Evolutionary conservation across 1,140 invertebrate species (phyloP), one percentile per base, ranked within the genome.

Genomic region (Leptinotarsa defecta): DNA sequence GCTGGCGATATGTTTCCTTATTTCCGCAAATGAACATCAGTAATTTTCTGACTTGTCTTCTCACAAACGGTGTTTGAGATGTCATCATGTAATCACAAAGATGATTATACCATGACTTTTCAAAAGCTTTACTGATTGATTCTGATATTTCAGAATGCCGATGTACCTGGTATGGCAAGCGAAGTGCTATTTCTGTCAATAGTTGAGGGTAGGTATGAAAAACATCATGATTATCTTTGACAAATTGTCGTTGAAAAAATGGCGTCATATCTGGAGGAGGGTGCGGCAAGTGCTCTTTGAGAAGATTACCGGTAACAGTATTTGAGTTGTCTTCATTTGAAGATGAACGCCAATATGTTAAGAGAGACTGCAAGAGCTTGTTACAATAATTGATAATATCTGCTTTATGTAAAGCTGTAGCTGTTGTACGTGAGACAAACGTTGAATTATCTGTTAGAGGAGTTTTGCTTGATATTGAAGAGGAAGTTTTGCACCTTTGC

Each of bases 41-140:
- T 3, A 99, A 88, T 87, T 98, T 97, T 11, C 96, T 90, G 1
- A 95, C 93, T 89, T 96, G 94, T 73, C 93, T 86, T 71, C 92
- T 86, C n/a, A 73, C 71, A 24, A 73, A 89, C 6, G 93, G 91
- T 77, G 93, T 94, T 86, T 96, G 91, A 83, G 93, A 91, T 15
- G 94, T 94, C 94, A 98, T 97, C 94, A 98, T 97, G 83, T 98
- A 99, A 84, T 99, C 97, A 85, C 97, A 98, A 1, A 99, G 89
- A 78, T 91, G 90, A 64, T 74, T 79, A 77, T 92, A 92, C 95
- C 95, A 96, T 0, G 88, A 87, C 88, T 86, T 81, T 73, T 90
- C 89, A 75, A 89, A 92, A 49, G 84, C 88, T 79, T 73, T 86
- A 84, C 63, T 89, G 85, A 86, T 88, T 73, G 82, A 87, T 82